phyloP scores from a whole-genome alignment of 2,888 invertebrate species.

The Yponomeuta evonymella region DNA sequence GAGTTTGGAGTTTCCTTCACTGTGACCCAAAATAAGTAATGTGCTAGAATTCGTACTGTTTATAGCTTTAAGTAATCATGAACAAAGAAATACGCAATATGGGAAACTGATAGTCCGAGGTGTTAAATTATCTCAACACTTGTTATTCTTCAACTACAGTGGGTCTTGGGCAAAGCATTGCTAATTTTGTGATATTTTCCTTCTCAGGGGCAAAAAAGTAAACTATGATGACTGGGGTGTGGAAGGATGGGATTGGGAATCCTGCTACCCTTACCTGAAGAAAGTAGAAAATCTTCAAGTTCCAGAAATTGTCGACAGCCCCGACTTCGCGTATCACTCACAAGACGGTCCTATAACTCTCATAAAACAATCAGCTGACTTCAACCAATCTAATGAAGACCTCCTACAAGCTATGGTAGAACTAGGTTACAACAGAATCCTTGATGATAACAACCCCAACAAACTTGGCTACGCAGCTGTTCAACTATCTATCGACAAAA shows the following conservation, averaged over 20 bases:
- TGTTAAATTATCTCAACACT: too few species aligned
- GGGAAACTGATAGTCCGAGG: too few species aligned
- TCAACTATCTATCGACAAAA: background rate
- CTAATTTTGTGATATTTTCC: background rate
- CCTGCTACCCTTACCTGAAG: background rate
- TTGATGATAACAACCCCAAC: background rate
- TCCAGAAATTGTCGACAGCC: background rate
- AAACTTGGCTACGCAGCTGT: background rate
- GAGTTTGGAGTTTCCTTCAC: too few species aligned
- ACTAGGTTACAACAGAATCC: conserved; percentile 7
- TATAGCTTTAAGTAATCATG: too few species aligned
- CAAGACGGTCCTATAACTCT: background rate
- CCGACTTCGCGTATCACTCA: background rate
- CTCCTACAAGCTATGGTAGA: background rate
- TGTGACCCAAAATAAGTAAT: too few species aligned
- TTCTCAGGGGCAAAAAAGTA: conserved; percentile 1
- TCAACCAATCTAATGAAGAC: background rate
- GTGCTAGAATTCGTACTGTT: too few species aligned
- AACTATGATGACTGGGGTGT: background rate
- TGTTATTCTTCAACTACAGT: too few species aligned
- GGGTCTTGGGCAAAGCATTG: too few species aligned
- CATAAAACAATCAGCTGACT: background rate
- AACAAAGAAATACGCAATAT: too few species aligned
- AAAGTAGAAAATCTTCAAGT: background rate
- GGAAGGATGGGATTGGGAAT: background rate